Evolutionary conservation across 2,797 vertebrate species (phyloP), one percentile per base, ranked within the genome.

Genomic region (Coccyzus lansbergi): DNA sequence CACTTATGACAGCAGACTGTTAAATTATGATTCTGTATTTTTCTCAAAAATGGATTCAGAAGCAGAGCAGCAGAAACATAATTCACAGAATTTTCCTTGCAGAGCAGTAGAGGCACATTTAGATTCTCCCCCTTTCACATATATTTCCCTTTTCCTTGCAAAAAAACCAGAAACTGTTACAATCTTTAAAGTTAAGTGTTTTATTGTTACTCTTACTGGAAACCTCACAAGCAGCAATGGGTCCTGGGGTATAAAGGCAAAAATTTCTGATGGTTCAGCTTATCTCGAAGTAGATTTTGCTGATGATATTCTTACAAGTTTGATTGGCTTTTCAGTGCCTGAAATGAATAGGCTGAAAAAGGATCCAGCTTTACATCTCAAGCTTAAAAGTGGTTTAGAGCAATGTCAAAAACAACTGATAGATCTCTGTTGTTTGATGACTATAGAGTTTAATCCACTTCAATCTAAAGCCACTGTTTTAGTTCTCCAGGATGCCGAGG

Each of bases 391-490:
- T 4, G 99, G 99, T 70, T 98, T 99, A 97, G 98, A 97, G 91
- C 98, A 98, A 62, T 99, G 99, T 96, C 99, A 99, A 69, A 98
- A 98, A 90, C 97, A 98, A 80, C 97, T 99, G 80, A 99, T 99
- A 97, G 99, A 99, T 95, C 99, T 99, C 97, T 99, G 99, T 96
- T 99, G 99, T 76, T 88, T 99, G 81, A 99, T 99, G 99, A 99
- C 98, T 44, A 91, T 99, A 65, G 93, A 94, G 81, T 98, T 98
- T 63, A 95, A 98, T 90, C 97, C 98, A 15, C 95, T 87, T 20
- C 93, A 90, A 33, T 94, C 96, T 76, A 98, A 98, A 96, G 97
- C 98, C 44, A 94, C 97, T 60, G 98, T 99, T 59, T 93, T 98
- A 72, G 88, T 95, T 88, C 97, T 98, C 8, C 97, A 98, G 38